phyloP scores from a whole-genome alignment of 2,113 vertebrate genomes.

The Dicrurus megarhynchus region DNA sequence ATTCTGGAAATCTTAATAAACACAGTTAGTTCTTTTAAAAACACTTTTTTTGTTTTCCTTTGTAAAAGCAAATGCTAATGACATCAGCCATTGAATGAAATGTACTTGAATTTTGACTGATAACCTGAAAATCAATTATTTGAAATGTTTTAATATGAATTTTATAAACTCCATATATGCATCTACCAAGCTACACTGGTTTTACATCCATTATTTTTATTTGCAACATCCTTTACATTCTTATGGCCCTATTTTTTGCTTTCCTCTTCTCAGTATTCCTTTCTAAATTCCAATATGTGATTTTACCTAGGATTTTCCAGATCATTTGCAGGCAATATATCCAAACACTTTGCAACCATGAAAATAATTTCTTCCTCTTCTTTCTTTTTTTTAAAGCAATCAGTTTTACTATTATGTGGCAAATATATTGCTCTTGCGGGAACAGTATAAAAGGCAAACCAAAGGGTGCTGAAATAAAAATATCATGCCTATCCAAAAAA shows the following conservation, averaged over 20 bases:
- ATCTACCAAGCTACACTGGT: not conserved
- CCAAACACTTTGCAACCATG: not conserved
- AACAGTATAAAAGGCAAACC: not conserved
- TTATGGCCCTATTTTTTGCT: not conserved
- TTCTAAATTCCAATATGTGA: not conserved
- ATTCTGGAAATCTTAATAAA: not conserved
- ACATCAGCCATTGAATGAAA: not conserved
- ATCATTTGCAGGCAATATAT: not conserved
- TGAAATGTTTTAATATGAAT: not conserved
- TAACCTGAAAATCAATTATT: not conserved
- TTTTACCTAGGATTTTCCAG: slow-evolving; percentile 3
- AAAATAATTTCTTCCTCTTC: not conserved
- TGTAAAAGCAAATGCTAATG: not conserved
- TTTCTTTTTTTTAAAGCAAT: not conserved
- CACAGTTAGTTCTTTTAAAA: not conserved
- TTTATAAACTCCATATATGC: not conserved
- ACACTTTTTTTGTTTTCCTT: not conserved
- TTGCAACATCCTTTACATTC: not conserved
- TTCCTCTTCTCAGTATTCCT: not conserved
- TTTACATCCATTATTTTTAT: not conserved
- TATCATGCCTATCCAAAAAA: not conserved
- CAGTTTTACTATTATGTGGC: not conserved
- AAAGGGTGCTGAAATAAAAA: not conserved
- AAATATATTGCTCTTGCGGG: not conserved
- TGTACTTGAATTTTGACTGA: not conserved